Evolutionary conservation across 2,113 vertebrate genomes (phyloP).

Genomic region (Columba janthina): DNA sequence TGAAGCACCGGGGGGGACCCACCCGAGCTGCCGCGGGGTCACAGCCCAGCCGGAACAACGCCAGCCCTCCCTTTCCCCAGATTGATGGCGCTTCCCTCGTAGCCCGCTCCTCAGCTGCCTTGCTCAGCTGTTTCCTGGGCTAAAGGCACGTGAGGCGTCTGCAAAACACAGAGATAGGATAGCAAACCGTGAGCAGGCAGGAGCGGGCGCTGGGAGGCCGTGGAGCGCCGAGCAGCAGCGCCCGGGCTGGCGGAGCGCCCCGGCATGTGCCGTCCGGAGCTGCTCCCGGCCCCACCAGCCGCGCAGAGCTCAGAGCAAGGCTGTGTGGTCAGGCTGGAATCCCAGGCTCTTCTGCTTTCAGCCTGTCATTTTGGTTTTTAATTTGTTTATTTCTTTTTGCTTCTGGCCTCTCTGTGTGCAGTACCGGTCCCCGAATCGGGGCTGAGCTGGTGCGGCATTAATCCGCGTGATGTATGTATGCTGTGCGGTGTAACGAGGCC

Average conservation of each 20-base stretch:
- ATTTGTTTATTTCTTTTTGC: background rate
- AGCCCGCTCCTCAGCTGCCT: background rate
- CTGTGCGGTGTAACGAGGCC: accelerated
- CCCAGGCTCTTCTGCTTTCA: background rate
- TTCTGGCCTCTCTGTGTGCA: background rate
- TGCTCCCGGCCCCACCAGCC: background rate
- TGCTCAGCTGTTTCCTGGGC: background rate
- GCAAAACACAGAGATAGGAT: background rate
- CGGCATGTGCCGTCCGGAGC: no score
- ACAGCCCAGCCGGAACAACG: background rate
- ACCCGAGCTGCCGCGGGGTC: accelerated
- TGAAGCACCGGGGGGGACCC: background rate
- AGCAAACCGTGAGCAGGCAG: background rate
- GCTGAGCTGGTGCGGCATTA: accelerated
- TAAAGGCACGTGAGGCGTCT: background rate
- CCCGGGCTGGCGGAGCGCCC: no score
- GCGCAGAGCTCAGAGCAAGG: accelerated
- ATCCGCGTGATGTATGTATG: accelerated
- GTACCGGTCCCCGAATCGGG: accelerated
- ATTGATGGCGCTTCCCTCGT: accelerated
- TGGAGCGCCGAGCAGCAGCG: background rate
- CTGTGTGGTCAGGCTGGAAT: accelerated
- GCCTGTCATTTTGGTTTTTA: background rate
- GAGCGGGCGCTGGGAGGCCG: background rate
- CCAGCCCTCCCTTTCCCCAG: accelerated